phyloP scores from a whole-genome alignment of 1,140 invertebrate genomes.

The Penaeus chinensis region DNA sequence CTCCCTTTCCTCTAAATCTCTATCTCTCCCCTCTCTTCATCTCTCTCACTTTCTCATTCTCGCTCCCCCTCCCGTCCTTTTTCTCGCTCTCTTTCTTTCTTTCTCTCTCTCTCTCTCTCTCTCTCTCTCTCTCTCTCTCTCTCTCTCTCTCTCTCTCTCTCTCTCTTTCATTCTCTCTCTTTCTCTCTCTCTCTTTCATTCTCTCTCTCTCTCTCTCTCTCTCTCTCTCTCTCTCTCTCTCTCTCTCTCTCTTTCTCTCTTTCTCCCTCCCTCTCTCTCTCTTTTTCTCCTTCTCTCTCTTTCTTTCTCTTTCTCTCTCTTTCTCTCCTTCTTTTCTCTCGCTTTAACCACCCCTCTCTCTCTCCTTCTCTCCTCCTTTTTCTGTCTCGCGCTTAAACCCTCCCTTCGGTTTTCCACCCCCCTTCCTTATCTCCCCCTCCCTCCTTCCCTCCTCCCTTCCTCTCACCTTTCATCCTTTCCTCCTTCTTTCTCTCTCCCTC shows the following conservation, averaged over 20 bases:
- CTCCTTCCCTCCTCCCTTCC: neutral
- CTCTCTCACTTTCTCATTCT: neutral
- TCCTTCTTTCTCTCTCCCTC: neutral
- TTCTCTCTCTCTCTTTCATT: neutral
- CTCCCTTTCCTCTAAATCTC: neutral
- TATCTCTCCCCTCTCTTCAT: conserved; percentile 6
- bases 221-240: neutral
- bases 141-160: conserved; percentile 1
- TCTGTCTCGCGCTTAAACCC: too few species aligned
- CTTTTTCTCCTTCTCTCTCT: neutral
- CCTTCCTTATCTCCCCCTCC: too few species aligned
- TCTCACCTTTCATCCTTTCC: neutral
- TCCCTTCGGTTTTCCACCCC: too few species aligned
- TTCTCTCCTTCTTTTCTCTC: neutral
- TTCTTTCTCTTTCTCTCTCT: neutral
- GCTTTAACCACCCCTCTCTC: neutral
- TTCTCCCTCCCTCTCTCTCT: neutral
- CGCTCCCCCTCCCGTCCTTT: neutral
- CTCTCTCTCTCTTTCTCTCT: neutral
- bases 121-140: neutral
- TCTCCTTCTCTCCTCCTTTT: too few species aligned
- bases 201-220: neutral
- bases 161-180: conserved; percentile 18
- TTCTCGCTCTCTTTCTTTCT: conserved; percentile 2
- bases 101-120: conserved; percentile 17